phyloP scores from a whole-genome alignment of 2,797 vertebrate genomes.

The Pantherophis vulpinus region DNA sequence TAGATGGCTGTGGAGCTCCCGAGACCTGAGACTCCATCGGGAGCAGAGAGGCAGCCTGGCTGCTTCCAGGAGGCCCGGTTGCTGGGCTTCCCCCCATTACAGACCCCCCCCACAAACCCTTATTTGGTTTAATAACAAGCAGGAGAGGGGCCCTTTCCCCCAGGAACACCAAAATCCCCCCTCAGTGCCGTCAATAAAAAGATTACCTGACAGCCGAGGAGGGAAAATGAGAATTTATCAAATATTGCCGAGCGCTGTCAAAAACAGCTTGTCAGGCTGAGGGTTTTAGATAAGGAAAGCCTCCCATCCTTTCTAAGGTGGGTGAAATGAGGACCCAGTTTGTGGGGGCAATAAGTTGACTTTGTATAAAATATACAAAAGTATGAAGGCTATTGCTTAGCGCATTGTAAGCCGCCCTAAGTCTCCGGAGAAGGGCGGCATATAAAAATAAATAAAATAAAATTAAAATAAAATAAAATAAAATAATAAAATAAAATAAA shows the following conservation, averaged over 20 bases:
- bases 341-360: too few relatives aligned
- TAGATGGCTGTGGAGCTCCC: too few relatives aligned
- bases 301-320: too few relatives aligned
- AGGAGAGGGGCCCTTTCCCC: constrained; percentile 22
- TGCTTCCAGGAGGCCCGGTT: background rate
- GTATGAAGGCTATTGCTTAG: too few relatives aligned
- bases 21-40: rapidly evolving
- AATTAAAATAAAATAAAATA: too few relatives aligned
- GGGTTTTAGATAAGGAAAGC: constrained; percentile 45
- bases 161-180: constrained; percentile 23
- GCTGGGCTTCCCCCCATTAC: constrained; percentile 13
- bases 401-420: too few relatives aligned
- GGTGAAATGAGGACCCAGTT: too few relatives aligned
- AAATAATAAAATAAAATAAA: too few relatives aligned
- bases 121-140: constrained; percentile 50
- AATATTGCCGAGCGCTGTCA: constrained; percentile 56
- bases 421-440: too few relatives aligned
- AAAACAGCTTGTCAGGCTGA: constrained; percentile 62
- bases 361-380: too few relatives aligned
- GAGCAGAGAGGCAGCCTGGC: background rate
- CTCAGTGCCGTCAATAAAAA: constrained; percentile 75
- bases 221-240: constrained; percentile 69
- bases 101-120: background rate
- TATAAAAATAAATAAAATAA: too few relatives aligned
- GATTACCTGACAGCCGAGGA: constrained; percentile 70